Evolutionary conservation across 2,888 invertebrate genomes (phyloP).

Genomic region (Aspidapion aeneum): DNA sequence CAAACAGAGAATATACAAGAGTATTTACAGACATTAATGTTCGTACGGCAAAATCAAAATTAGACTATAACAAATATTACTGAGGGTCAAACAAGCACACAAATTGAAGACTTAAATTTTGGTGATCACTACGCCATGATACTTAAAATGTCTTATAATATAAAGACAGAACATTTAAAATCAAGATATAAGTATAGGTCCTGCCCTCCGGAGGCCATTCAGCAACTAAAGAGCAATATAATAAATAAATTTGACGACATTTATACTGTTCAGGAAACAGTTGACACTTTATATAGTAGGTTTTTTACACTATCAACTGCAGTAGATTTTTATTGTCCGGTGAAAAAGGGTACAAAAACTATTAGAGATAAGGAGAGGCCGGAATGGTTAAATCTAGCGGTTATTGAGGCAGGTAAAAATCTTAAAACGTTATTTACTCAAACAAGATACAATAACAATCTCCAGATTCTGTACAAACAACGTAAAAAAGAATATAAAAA

Average conservation of each 20-base stretch:
- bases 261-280: neutral
- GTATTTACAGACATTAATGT: neutral
- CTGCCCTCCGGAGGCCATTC: neutral
- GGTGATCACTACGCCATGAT: no score
- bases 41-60: neutral
- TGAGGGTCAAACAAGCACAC: neutral
- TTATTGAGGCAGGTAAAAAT: neutral
- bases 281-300: neutral
- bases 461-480: neutral
- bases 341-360: neutral
- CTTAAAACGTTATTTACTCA: neutral
- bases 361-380: neutral
- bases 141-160: no score
- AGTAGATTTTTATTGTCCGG: neutral
- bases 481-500: neutral
- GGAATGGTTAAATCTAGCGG: neutral
- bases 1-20: neutral
- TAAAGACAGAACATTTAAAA: neutral
- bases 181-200: neutral
- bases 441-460: neutral
- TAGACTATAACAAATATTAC: neutral
- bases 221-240: neutral
- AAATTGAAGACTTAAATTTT: neutral
- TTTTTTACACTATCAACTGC: neutral
- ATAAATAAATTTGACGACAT: neutral